Conservation (phyloP, 2,888 invertebrate genomes). For the Drosophila colorata region DNA sequence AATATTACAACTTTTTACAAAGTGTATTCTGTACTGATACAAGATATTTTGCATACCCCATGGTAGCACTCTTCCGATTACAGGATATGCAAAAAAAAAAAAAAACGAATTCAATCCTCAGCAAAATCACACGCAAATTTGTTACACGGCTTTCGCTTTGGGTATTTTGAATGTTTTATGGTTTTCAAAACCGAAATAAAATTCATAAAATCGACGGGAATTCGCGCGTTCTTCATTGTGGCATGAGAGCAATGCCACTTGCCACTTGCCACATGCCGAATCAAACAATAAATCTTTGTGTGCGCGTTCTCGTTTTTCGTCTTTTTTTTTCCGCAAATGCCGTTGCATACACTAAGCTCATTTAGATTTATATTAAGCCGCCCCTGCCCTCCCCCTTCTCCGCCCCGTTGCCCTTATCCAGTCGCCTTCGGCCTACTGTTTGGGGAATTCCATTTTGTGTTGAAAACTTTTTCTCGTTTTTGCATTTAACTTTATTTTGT, state of each 20-base stretch:
- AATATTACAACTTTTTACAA: too few species aligned
- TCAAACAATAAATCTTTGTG: slow-evolving; percentile 76
- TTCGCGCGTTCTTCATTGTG: slow-evolving; percentile 40
- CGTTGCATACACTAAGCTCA: slow-evolving; percentile 72
- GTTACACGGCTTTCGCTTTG: slow-evolving; percentile 52
- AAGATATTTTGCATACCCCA: neutral
- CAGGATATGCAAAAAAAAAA: neutral
- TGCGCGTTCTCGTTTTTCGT: slow-evolving; percentile 6
- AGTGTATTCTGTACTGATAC: too few species aligned
- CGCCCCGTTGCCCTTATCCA: neutral
- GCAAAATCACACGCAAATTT: slow-evolving; percentile 68
- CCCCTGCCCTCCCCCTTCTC: neutral
- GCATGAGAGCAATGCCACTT: slow-evolving; percentile 15
- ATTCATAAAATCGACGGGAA: slow-evolving; percentile 73
- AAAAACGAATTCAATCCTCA: slow-evolving; percentile 51
- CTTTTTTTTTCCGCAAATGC: slow-evolving; percentile 27
- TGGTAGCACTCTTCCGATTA: too few species aligned
- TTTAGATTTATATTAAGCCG: slow-evolving; percentile 72
- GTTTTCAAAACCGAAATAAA: slow-evolving; percentile 70
- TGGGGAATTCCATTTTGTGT: slow-evolving; percentile 68
- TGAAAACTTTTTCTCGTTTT: slow-evolving; percentile 54
- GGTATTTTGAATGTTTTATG: slow-evolving; percentile 76
- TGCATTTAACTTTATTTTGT: slow-evolving; percentile 26
- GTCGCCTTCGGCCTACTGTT: slow-evolving; percentile 42
- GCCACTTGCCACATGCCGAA: slow-evolving; percentile 50